Evolutionary conservation across 1,140 invertebrate species (phyloP), one percentile per base, ranked within the genome.

Genomic region (Chrysoperla carnea): DNA sequence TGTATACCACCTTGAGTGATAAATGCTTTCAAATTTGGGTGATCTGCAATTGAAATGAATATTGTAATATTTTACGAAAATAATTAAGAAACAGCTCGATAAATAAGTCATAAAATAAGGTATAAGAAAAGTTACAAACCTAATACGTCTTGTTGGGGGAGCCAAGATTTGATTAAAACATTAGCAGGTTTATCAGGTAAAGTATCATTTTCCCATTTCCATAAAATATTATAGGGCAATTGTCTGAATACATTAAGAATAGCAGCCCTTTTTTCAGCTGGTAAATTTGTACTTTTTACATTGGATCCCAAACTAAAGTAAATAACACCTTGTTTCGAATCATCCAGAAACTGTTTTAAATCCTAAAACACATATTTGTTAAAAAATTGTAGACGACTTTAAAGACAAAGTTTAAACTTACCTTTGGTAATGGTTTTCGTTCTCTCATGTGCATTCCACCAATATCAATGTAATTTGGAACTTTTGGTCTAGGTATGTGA

Each of bases 1-100:
- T 70, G 63, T 8, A 68, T 55, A 4, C 74, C 74, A 23, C 74
- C 72, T 45, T 77, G 74, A 8, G 65, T 71, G 13, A 76, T 68
- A 46, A 76, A 75, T 2, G 69, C 43, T 46, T 61, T 59, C 4
- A 66, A 42, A n/a, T 70, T 68, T 14, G 59, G 58, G 54, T 75
- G 70, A 9, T 51, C 68, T 65, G 48, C 15, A 58, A 54, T 6
- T 23, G 39, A 37, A 39, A 23, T 11, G 2, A 23, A 3, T n/a
- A n/a, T n/a, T 17, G 12, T 12, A 42, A 38, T 38, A 38, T 42
- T n/a, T n/a, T n/a, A n/a, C n/a, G n/a, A n/a, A n/a, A n/a, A n/a
- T n/a, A 31, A 31, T 31, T 31, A n/a, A n/a, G n/a, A n/a, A n/a
- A n/a, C n/a, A n/a, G n/a, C n/a, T n/a, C n/a, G n/a, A n/a, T n/a